phyloP scores from a whole-genome alignment of 1,140 invertebrate genomes.

The Aradophagus sp. region DNA sequence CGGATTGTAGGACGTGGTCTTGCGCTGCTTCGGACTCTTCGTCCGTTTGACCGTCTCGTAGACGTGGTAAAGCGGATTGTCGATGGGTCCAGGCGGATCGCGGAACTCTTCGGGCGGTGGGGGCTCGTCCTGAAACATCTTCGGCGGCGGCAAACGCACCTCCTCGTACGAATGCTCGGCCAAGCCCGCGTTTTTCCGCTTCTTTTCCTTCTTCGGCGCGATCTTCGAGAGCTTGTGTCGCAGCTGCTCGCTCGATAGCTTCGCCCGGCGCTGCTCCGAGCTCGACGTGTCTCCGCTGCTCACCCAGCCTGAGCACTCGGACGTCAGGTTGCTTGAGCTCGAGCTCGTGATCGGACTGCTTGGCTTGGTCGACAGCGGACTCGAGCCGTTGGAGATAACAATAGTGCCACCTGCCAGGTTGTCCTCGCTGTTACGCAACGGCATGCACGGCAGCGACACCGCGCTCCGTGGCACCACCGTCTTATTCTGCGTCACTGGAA shows the following conservation, averaged over 20 bases:
- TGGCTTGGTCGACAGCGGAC: slow-evolving; percentile 69
- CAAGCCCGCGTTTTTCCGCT: slow-evolving; percentile 48
- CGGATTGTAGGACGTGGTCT: slow-evolving; percentile 70
- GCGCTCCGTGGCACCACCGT: slow-evolving; percentile 70
- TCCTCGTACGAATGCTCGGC: slow-evolving; percentile 82
- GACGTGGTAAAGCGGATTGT: slow-evolving; percentile 87
- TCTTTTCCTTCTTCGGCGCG: slow-evolving; percentile 75
- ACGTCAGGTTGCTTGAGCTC: slow-evolving; percentile 79
- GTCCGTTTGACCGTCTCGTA: slow-evolving; percentile 80
- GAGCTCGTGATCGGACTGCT: slow-evolving; percentile 69
- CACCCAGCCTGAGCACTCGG: slow-evolving; percentile 86
- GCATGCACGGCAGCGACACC: slow-evolving; percentile 73
- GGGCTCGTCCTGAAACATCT: slow-evolving; percentile 88
- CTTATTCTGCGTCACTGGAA: slow-evolving; percentile 71
- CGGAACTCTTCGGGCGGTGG: slow-evolving; percentile 83
- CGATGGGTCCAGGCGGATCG: slow-evolving; percentile 79
- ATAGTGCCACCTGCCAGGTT: slow-evolving; percentile 60
- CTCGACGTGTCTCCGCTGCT: slow-evolving; percentile 78
- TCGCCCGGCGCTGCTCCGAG: slow-evolving; percentile 76
- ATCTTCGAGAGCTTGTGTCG: slow-evolving; percentile 70
- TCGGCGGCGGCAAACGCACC: slow-evolving; percentile 84
- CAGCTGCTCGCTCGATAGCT: slow-evolving; percentile 65
- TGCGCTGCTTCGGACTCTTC: slow-evolving; percentile 70
- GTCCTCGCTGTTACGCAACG: slow-evolving; percentile 68
- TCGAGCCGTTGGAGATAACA: slow-evolving; percentile 63